phyloP scores from a whole-genome alignment of 2,113 vertebrate genomes.

The Catharus minimus region DNA sequence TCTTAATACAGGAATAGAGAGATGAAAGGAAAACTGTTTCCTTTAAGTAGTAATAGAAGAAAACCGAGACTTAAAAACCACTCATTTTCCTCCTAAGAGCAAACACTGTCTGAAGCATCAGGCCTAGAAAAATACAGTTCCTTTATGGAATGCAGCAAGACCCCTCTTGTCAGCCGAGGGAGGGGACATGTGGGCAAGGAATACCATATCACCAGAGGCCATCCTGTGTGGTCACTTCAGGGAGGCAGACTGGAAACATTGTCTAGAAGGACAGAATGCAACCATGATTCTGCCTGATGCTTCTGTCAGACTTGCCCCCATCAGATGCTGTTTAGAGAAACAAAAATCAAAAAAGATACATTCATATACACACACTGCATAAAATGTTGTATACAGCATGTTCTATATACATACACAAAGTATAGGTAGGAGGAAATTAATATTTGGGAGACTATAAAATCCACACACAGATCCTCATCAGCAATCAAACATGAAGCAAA shows the following conservation, averaged over 20 bases:
- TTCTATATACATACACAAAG: not conserved
- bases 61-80: not conserved
- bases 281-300: not conserved
- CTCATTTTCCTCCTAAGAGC: not conserved
- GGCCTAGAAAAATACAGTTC: not conserved
- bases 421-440: not conserved
- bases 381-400: not conserved
- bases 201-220: not conserved
- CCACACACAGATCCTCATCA: not conserved
- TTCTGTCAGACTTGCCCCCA: not conserved
- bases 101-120: not conserved
- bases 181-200: not conserved
- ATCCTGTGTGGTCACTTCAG: not conserved
- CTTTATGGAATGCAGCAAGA: not conserved
- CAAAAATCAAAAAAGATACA: not conserved
- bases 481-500: not conserved
- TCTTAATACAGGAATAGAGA: not conserved
- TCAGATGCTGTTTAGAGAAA: too few species aligned
- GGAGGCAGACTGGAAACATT: not conserved
- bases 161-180: not conserved
- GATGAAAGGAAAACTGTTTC: not conserved
- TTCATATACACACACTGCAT: too few species aligned
- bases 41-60: not conserved
- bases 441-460: not conserved
- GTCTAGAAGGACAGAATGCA: not conserved